Evolutionary conservation across 2,113 vertebrate genomes (phyloP).

Genomic region (Antennarius striatus): DNA sequence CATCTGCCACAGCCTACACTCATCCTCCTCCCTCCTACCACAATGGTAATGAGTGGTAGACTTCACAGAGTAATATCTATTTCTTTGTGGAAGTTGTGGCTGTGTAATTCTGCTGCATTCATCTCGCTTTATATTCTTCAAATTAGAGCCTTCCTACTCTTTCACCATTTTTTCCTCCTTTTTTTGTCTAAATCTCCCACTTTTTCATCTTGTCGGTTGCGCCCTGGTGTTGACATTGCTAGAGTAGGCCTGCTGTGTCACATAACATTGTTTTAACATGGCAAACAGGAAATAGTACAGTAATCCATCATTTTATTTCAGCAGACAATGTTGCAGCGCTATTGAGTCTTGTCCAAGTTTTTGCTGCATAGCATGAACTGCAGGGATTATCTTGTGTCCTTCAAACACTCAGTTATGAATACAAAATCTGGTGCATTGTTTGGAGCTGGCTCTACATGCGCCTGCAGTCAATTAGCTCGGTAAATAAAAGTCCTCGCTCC

Average conservation of each 20-base stretch:
- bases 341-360: conserved; percentile 27
- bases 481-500: conserved; percentile 75
- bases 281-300: conserved; percentile 40
- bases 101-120: conserved; percentile 66
- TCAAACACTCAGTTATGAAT: conserved; percentile 71
- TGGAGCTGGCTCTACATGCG: conserved; percentile 59
- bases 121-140: conserved; percentile 64
- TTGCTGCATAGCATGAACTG: conserved; percentile 48
- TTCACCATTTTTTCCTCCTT: conserved; percentile 4
- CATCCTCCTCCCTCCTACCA: conserved; percentile 33
- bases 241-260: conserved; percentile 21
- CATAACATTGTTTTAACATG: conserved; percentile 38
- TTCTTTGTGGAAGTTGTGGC: conserved; percentile 58
- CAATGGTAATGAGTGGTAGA: conserved; percentile 73
- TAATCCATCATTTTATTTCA: conserved; percentile 57
- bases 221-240: conserved; percentile 40
- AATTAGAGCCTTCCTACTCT: conserved; percentile 61
- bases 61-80: conserved; percentile 68
- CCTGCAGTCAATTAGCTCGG: conserved; percentile 72
- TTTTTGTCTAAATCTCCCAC: conserved; percentile 2
- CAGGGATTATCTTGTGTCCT: conserved; percentile 69
- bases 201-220: conserved; percentile 27
- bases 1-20: conserved; percentile 62
- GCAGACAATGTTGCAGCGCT: conserved; percentile 24
- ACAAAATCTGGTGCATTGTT: conserved; percentile 73